A percentile compares a stretch with the other conserved stretches of the same genome.
Conservation (phyloP, 2,797 vertebrate species). For the Acanthurus lineatus region DNA sequence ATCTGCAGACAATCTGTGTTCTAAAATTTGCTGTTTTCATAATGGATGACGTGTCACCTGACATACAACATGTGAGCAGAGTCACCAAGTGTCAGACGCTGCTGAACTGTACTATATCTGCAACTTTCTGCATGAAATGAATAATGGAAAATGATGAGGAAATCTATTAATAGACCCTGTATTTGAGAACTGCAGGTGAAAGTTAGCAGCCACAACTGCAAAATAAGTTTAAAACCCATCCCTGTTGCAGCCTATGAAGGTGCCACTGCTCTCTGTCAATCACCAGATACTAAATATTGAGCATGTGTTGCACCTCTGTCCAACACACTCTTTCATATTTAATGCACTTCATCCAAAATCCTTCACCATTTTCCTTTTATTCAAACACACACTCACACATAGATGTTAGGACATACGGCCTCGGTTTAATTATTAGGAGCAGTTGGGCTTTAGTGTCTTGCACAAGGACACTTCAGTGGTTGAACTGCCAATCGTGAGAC, state of each 20-base stretch:
- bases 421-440: neutral
- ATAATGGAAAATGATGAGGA: conserved; percentile 40
- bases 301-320: neutral
- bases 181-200: conserved; percentile 6
- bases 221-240: conserved; percentile 32
- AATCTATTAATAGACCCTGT: conserved; percentile 30
- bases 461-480: neutral
- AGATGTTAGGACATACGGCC: neutral
- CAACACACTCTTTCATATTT: neutral
- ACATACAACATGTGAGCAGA: neutral
- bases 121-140: neutral
- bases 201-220: conserved; percentile 20
- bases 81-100: conserved; percentile 5
- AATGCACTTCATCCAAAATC: neutral
- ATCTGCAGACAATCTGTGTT: neutral
- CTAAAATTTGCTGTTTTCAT: neutral
- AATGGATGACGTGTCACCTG: neutral
- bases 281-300: neutral
- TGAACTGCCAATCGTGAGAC: neutral
- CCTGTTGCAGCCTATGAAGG: conserved; percentile 7
- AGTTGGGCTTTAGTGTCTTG: neutral
- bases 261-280: neutral
- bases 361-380: neutral
- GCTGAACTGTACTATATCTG: conserved; percentile 9
- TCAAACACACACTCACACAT: neutral